These are phyloP conservation scores for Bemisia tabaci DNA, from an alignment of 1,140 invertebrate species.

Conservation along the genomic window DNA sequence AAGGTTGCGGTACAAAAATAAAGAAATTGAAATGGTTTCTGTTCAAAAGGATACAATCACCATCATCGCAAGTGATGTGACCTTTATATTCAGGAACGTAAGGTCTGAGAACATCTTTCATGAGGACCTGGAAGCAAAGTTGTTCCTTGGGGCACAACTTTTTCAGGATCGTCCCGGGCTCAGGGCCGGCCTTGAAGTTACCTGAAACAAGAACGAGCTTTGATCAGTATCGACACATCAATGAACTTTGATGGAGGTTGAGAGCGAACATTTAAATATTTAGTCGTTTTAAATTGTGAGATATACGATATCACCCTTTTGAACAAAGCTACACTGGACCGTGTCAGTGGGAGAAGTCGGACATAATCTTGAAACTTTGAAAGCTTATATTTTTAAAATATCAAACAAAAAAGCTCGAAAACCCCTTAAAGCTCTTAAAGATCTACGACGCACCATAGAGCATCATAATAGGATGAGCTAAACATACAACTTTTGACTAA, in stretches of 20 bases:
- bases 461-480: no score
- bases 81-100: conserved; percentile 88
- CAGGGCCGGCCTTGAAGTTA: conserved; percentile 84
- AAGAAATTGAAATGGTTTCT: no score
- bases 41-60: conserved; percentile 55
- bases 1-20: no score
- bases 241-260: background rate
- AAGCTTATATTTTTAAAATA: no score
- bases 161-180: conserved; percentile 85
- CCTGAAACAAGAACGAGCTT: conserved; percentile 29
- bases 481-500: no score
- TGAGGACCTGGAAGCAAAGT: conserved; percentile 68
- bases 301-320: background rate
- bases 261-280: background rate
- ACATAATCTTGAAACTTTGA: no score
- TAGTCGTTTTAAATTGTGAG: background rate
- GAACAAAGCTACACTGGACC: background rate
- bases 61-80: conserved; percentile 58
- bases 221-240: background rate
- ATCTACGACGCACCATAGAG: no score
- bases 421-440: no score
- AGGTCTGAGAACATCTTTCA: conserved; percentile 71
- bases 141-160: conserved; percentile 82
- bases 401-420: no score
- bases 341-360: no score